Percentiles rank a stretch among this genome's conserved stretches.
These are phyloP conservation scores for Mizuhopecten yessoensis DNA, from an alignment of 1,140 invertebrate genomes.

Conservation along the genomic window DNA sequence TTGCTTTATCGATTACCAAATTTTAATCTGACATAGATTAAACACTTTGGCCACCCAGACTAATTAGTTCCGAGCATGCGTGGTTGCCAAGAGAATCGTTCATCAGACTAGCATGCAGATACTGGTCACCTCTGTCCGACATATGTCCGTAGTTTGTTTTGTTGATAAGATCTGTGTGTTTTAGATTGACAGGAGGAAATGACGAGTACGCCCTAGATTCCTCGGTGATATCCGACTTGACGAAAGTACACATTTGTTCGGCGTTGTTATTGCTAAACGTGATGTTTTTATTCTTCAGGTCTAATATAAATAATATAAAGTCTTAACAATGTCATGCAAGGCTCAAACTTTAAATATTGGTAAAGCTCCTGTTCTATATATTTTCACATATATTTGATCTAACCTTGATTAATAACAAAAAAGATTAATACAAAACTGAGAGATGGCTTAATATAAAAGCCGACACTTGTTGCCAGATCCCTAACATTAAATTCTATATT, in stretches of 20 bases:
- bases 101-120: neutral
- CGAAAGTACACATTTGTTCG: neutral
- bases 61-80: constrained; percentile 2
- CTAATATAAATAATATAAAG: too few relatives aligned
- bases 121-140: neutral
- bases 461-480: too few relatives aligned
- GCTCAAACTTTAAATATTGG: too few relatives aligned
- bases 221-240: neutral
- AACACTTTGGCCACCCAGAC: constrained; percentile 36
- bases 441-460: too few relatives aligned
- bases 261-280: neutral
- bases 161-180: neutral
- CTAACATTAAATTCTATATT: too few relatives aligned
- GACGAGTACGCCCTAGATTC: neutral
- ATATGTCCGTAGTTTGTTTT: neutral
- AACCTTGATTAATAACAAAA: too few relatives aligned
- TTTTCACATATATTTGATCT: too few relatives aligned
- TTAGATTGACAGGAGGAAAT: neutral
- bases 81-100: constrained; percentile 3
- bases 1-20: constrained; percentile 1
- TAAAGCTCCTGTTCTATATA: too few relatives aligned
- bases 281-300: too few relatives aligned
- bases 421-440: too few relatives aligned
- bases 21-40: neutral
- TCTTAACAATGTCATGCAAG: too few relatives aligned